Percentiles rank a stretch among this genome's conserved stretches.
phyloP scores from a whole-genome alignment of 2,888 invertebrate species.

The Cephus pulcher region DNA sequence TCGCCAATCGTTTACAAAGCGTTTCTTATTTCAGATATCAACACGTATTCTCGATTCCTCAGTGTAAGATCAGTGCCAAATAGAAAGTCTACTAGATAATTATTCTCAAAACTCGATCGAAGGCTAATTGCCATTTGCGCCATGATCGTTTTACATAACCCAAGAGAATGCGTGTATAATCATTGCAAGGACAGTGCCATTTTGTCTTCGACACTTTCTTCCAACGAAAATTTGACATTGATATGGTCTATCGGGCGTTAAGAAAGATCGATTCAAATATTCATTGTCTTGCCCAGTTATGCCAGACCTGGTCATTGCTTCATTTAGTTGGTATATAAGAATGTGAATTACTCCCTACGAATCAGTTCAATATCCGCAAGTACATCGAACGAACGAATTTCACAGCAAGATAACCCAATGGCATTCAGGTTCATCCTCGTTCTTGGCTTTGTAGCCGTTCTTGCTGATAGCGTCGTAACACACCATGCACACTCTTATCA shows the following conservation, averaged over 20 bases:
- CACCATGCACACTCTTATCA: conserved; percentile 17
- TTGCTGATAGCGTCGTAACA: conserved; percentile 5
- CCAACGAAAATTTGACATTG: conserved; percentile 16
- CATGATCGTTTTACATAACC: background rate
- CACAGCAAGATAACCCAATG: conserved; percentile 3
- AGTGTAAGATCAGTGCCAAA: background rate
- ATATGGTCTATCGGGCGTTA: conserved; percentile 6
- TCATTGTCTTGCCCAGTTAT: conserved; percentile 11
- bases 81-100: background rate
- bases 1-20: background rate
- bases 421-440: conserved; percentile 16
- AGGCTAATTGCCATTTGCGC: background rate
- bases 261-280: conserved; percentile 10
- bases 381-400: background rate
- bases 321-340: conserved; percentile 15
- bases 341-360: conserved; percentile 6
- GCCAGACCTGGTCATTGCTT: conserved; percentile 15
- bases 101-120: background rate
- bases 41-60: background rate
- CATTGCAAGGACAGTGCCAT: background rate
- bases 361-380: conserved; percentile 5
- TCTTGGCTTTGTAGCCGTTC: conserved; percentile 10
- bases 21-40: background rate
- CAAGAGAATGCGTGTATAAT: background rate
- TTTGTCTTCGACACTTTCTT: background rate